Base-by-base conservation (phyloP, 2,888 invertebrate genomes). In the Scelioninae gen. 1 region DNA sequence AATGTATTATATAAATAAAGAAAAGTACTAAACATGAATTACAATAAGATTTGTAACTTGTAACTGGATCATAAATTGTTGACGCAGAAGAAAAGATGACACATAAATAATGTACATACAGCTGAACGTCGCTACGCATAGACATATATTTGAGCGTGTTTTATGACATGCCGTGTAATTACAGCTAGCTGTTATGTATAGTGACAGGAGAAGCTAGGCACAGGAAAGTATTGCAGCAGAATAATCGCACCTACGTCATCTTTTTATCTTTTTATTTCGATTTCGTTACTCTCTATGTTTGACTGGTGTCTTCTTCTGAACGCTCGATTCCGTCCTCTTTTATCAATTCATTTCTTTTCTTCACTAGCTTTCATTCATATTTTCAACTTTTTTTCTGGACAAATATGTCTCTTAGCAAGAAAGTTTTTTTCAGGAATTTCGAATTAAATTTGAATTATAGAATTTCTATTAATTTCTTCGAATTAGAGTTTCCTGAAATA, bases 191-290 rank as follows among this genome's bases (percentile, higher is more conserved):
- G 91, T 92, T 92, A 92, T 91, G 91, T 86, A 90, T 92, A 92
- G 92, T 92, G 92, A 92, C 92, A 92, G 92, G 92, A 92, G 92
- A 92, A 92, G 92, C 91, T 92, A 92, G 92, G 92, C 91, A 92
- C 89, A 92, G 92, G 91, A 90, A 90, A 92, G 92, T 89, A 86
- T 90, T 91, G 90, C 91, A 88, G 90, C 89, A 90, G 89, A 89
- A 86, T 85, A 84, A 85, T 88, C 87, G 88, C 87, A 87, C 89
- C 88, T 90, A 88, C 88, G 83, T 87, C 83, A 45, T 66, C 58
- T 82, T 83, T 85, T 85, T 84, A n/a, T 87, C 86, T 87, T 85
- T 87, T 78, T 84, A 86, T 79, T 77, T 82, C 82, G 85, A 23
- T 51, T 56, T 72, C 31, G 23, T 72, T 32, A 71, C 11, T 78